Base-by-base conservation (phyloP, 2,113 vertebrate species). In the Sitta europaea region DNA sequence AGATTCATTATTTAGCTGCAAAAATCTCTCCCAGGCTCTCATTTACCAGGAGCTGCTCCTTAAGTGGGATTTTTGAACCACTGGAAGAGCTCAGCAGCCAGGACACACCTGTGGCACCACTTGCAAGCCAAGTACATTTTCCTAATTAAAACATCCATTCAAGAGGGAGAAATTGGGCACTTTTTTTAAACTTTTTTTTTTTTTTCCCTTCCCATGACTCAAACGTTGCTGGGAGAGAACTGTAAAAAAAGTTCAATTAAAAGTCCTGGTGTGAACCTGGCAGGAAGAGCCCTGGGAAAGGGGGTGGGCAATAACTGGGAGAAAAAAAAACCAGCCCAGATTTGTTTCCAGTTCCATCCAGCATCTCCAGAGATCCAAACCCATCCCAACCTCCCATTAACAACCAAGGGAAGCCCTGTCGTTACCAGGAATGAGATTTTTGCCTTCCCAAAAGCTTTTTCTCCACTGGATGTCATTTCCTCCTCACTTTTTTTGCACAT, bases 1-100 rank as follows among this genome's bases (percentile, higher is more conserved):
- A 85, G 93, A 36, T 86, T 91, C 59, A 47, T 95, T 86, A 91
- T 92, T 86, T 42, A 79, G 93, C 91, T 80, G 85, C 74, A 90
- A 82, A 87, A 94, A 68, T 57, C 84, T 79, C 59, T 92, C 35
- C 42, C 48, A 36, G 72, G 20, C 91, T 86, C 70, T 94, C 87
- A 61, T 92, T 87, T 62, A 61, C 6, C 57, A 48, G 50, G 50
- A 93, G 88, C 28, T 1, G 72, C 83, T 89, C 73, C 73, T 68
- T 9, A 18, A 75, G 85, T 86, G 88, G 9, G 84, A 11, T 9
- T 86, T 70, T 61, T 36, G 53, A 33, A 40, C 10, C 19, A 6
- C 48, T 28, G 65, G 25, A 74, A 61, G 86, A 80, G 86, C 51
- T 70, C 16, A 65, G 91, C 81, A 62, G 93, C 10, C 91, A 79